Evolutionary conservation across 2,888 invertebrate genomes (phyloP), one percentile per base, ranked within the genome.

Genomic region (Microchrysa polita): DNA sequence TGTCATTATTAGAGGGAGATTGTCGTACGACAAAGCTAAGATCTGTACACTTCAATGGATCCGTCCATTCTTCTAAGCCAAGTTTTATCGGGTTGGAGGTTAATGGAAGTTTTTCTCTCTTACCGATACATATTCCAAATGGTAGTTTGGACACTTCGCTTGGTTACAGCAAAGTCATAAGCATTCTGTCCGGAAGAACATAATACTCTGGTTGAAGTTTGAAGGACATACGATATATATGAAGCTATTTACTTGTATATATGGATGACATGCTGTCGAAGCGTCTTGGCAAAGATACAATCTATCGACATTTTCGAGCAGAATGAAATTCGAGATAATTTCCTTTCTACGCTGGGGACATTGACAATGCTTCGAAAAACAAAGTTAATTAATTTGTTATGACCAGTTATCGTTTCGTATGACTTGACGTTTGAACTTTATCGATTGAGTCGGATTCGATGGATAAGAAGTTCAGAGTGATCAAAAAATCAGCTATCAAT

Each of bases 1-100:
- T 53, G 53, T 53, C n/a, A 16, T 53, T 53, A 53, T 53, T 53
- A 53, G 53, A 53, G 5, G 53, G n/a, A n/a, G n/a, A n/a, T n/a
- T n/a, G n/a, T n/a, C n/a, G n/a, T n/a, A n/a, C n/a, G n/a, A n/a
- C 27, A 34, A 34, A 34, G 27, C 2, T 2, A 34, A 34, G 2
- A 34, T 7, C 7, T 7, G 2, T 34, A 34, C 27, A 34, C 10
- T 55, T n/a, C 10, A 10, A 10, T 10, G 5, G 22, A 55, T 20
- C 14, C 22, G n/a, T n/a, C 20, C 7, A n/a, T 55, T 16, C 18
- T 5, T 55, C n/a, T n/a, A n/a, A 55, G 16, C 18, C 14, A 20
- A 55, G 55, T 16, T n/a, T n/a, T 55, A 55, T 55, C 22, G 55
- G 55, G 20, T 5, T n/a, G 18, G 55, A 16, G 55, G 55, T 55